These are phyloP conservation scores for Muscicapa adusta DNA, from an alignment of 2,113 vertebrate genomes.

Conservation along the genomic window DNA sequence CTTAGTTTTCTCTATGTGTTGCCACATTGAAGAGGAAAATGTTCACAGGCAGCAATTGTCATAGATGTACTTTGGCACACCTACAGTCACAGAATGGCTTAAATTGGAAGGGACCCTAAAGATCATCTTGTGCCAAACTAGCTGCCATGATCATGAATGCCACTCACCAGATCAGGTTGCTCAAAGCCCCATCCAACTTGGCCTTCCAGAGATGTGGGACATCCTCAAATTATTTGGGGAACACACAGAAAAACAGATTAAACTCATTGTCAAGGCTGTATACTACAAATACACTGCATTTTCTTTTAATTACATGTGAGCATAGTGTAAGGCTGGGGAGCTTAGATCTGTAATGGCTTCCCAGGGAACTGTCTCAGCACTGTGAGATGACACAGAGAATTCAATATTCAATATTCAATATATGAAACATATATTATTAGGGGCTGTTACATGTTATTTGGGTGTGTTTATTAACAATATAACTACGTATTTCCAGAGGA, in stretches of 20 bases:
- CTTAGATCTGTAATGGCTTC: not conserved
- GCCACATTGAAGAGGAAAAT: not conserved
- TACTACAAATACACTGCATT: not conserved
- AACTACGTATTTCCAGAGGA: not conserved
- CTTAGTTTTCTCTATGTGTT: not conserved
- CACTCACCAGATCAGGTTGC: not conserved
- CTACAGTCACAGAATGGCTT: not conserved
- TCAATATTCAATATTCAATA: rapidly evolving
- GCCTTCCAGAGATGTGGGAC: not conserved
- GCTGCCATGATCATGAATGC: not conserved
- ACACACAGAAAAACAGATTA: not conserved
- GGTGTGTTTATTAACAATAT: not conserved
- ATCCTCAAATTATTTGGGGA: not conserved
- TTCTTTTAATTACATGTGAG: not conserved
- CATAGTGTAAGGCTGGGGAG: not conserved
- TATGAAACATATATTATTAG: not conserved
- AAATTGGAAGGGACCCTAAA: not conserved
- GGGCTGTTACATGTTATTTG: not conserved
- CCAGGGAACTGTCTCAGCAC: not conserved
- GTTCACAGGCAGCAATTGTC: not conserved
- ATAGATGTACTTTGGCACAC: not conserved
- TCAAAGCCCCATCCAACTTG: not conserved
- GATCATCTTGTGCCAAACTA: not conserved
- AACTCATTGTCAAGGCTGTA: not conserved
- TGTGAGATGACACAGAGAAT: not conserved